Percentiles rank a stretch among this genome's conserved stretches.
Conservation (phyloP, 1,140 invertebrate genomes). For the Battus philenor region DNA sequence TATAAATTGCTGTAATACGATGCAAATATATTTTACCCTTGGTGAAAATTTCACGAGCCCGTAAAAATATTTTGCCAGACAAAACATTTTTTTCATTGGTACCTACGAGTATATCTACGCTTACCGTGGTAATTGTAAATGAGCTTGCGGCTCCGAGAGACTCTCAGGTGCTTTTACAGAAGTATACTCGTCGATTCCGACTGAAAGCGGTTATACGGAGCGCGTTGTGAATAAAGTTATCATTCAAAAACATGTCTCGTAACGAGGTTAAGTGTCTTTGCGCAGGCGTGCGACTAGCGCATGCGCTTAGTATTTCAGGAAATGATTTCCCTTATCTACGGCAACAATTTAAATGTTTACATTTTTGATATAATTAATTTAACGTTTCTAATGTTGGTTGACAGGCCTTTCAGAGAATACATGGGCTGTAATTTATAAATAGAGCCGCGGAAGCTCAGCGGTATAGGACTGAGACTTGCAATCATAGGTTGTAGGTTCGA, state of each 20-base stretch:
- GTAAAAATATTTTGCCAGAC: neutral
- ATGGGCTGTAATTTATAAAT: no score
- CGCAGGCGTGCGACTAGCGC: slow-evolving; percentile 57
- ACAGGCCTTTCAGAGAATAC: no score
- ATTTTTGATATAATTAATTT: no score
- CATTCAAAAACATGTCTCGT: slow-evolving; percentile 69
- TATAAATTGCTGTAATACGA: no score
- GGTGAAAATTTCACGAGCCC: no score
- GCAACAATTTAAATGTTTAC: slow-evolving; percentile 43
- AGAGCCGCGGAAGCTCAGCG: no score
- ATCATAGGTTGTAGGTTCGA: no score
- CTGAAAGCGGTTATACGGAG: slow-evolving; percentile 33
- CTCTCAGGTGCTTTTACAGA: slow-evolving; percentile 15
- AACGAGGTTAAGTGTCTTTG: slow-evolving; percentile 64
- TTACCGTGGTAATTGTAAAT: slow-evolving; percentile 6
- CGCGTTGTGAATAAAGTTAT: slow-evolving; percentile 47
- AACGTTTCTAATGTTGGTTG: no score
- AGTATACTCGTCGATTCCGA: slow-evolving; percentile 12
- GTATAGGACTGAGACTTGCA: no score
- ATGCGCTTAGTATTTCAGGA: slow-evolving; percentile 40
- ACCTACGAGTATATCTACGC: slow-evolving; percentile 4
- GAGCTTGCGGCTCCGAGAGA: slow-evolving; percentile 14
- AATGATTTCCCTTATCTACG: slow-evolving; percentile 64
- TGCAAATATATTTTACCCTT: no score
- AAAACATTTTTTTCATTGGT: slow-evolving; percentile 2